Base-by-base conservation (phyloP, 2,888 invertebrate genomes). In the Sclerodermus sp. region DNA sequence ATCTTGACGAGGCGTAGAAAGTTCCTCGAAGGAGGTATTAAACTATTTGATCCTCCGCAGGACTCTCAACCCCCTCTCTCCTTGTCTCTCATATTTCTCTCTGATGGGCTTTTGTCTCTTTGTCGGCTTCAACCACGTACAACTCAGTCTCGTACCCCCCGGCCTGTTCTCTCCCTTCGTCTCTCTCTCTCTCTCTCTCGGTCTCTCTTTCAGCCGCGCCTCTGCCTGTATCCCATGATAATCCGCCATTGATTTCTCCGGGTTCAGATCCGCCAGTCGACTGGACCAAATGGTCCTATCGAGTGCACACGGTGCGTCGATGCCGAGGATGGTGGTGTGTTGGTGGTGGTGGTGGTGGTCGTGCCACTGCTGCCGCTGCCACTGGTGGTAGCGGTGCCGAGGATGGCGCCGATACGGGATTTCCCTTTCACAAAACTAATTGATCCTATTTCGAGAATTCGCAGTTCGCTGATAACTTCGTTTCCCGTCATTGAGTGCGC, bases 181-280 rank as follows among this genome's bases (percentile, higher is more conserved):
- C 38, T 38, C 45, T 45, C 14, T 29, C 30, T 29, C 39, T 14
- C n/a, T 23, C 29, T 31, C 13, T 32, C 34, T 29, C 47, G 31
- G 41, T n/a, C n/a, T n/a, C n/a, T n/a, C n/a, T 41, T 36, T 23
- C 32, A 32, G 12, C 12, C 12, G n/a, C n/a, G 4, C 34, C 34
- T 34, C 6, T 12, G 34, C 4, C 23, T 23, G 8, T 13, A 38
- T 9, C 52, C 51, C 51, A 49, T 55, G 51, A 50, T 63, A 58
- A 62, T 60, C 58, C 60, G 43, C 49, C 63, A 59, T 58, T 62
- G 58, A 61, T 60, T 60, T 55, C 51, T 50, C 55, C 41, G 30
- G 49, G 49, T 46, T 46, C 49, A 56, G 53, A 50, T 55, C 29
- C 13, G 5, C 14, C 55, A 53, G 42, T 45, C 53, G 54, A 13